Conservation (phyloP, 2,888 invertebrate species). For the Sarcophaga caerulescens region DNA sequence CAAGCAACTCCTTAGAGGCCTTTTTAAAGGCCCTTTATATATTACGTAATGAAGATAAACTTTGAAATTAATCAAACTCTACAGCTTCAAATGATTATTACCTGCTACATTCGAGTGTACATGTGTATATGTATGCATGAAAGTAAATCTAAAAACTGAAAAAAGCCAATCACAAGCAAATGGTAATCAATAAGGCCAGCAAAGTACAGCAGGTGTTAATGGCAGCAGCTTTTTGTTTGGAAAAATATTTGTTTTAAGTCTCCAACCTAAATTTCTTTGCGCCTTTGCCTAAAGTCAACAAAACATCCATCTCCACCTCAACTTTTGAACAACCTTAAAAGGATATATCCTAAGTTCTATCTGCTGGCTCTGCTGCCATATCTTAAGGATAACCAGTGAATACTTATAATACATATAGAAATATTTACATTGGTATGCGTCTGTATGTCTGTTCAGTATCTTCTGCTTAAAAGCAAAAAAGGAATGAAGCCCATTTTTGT, state of each 20-base stretch:
- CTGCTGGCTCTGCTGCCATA: no score
- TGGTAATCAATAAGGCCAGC: slow-evolving; percentile 1
- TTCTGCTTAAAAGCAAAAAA: neutral
- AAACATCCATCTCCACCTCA: neutral
- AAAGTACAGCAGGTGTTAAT: slow-evolving; percentile 12
- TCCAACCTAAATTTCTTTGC: neutral
- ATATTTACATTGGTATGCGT: neutral
- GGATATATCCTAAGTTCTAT: no score
- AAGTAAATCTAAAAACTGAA: neutral
- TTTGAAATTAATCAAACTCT: slow-evolving; percentile 24
- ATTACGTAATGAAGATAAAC: neutral
- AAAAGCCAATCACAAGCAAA: neutral
- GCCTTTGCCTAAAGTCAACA: neutral
- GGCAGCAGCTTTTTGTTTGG: neutral
- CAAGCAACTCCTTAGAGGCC: neutral
- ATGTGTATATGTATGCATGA: neutral
- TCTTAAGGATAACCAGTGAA: no score
- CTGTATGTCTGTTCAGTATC: neutral
- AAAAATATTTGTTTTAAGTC: neutral
- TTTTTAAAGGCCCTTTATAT: neutral
- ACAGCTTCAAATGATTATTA: neutral
- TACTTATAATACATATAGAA: no score
- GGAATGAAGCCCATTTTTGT: neutral
- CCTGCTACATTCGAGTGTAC: no score
- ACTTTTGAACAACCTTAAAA: no score